Evolutionary conservation across 2,888 invertebrate genomes (phyloP), one percentile per base, ranked within the genome.

Genomic region (Asteroscopus sphinx): DNA sequence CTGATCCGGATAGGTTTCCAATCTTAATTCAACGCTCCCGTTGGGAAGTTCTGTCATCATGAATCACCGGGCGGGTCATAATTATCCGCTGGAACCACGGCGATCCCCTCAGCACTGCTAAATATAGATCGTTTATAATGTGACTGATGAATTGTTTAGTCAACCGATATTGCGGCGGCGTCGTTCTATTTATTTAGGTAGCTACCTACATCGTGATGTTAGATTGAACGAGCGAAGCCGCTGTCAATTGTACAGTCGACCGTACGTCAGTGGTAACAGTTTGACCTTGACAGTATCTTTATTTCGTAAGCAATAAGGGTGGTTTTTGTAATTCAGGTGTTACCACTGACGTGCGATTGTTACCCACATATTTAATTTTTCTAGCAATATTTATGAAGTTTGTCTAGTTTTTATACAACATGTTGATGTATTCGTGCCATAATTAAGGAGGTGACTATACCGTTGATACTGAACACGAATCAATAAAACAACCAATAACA

Each of bases 31-130:
- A 80, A 70, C 54, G 72, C 59, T 55, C 81, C 77, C 79, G 45
- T 41, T 56, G 79, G 85, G 58, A 63, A 61, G 53, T 58, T 73
- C 79, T 68, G 73, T 81, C 79, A 80, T 79, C 81, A 80, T 85
- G 80, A 83, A 82, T 84, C 80, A 81, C 76, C 76, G 74, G 74
- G 54, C 68, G 68, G 54, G 48, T 74, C 75, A 80, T 77, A 77
- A 82, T 83, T 79, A 79, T 77, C 65, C 61, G 57, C 47, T 61
- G 54, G 75, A 74, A 52, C 75, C 70, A 59, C 59, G 55, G 73
- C 72, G 72, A 74, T 73, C 59, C 51, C 17, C 56, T 59, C 30
- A 58, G 36, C 16, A 48, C 16, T 13, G 49, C 47, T 56, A 51
- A 67, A 75, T 74, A 71, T 66, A 70, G 67, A 54, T 42, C 47